Evolutionary conservation across 2,797 vertebrate species (phyloP), one percentile per base, ranked within the genome.

Genomic region (Peromyscus nudipes): DNA sequence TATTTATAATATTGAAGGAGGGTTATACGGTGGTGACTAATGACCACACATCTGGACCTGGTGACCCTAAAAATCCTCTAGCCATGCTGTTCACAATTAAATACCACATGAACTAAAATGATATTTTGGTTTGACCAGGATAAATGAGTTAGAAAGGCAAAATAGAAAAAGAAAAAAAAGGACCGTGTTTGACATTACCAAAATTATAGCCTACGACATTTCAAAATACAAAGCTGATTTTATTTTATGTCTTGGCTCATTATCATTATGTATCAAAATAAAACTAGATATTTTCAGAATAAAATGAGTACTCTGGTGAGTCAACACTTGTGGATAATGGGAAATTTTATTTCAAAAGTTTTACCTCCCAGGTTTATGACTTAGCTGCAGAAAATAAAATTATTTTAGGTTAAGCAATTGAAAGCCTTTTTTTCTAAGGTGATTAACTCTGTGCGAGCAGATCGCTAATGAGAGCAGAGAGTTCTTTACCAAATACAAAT

Each of bases 11-110:
- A 98, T 97, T 97, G 98, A 98, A 98, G 98, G 97, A 98, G 98
- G 98, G 97, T 98, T 98, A 98, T 98, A 96, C 94, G 98, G 96
- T 98, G 97, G 98, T 99, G 98, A 99, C 98, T 99, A 99, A 99
- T 98, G 98, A 98, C 98, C 96, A 98, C 98, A 98, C 98, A 98
- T 98, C 98, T 98, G 98, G 98, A 98, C 97, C 98, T 97, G 96
- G 95, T 98, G 98, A 99, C 98, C 98, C 99, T 98, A 98, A 98
- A 98, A 98, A 98, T 97, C 97, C 98, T 98, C 97, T 97, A 98
- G 98, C 99, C 98, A 98, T 98, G 98, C 98, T 98, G 98, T 98
- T 98, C 98, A 97, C 96, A 98, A 98, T 98, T 98, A 98, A 98
- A 98, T 97, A 97, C 98, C 98, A 65, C 98, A 98, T 98, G 98